Evolutionary conservation across 2,888 invertebrate genomes (phyloP), one percentile per base, ranked within the genome.

Genomic region (Stenichneumon culpator): DNA sequence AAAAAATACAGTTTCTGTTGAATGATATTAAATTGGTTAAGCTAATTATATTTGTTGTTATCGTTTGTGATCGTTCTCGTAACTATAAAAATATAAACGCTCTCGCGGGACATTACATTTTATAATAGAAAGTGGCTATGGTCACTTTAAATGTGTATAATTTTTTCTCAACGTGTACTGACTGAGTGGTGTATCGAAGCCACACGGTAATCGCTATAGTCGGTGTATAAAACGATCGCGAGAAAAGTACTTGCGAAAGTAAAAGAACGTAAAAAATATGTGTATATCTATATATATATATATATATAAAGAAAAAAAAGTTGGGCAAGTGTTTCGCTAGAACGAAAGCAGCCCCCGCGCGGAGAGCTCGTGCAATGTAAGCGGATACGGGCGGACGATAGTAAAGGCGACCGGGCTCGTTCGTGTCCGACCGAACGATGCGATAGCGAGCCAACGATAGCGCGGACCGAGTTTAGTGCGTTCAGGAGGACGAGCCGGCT

Each of bases 371-470:
- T 25, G 77, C 57, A 60, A 63, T 73, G 67, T 79, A 83, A 83
- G 83, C 75, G 83, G 83, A 84, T 84, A 84, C 80, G 83, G 83
- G 83, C 72, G 50, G 63, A 67, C 80, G 83, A 84, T 84, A 80
- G 83, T 57, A 67, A 72, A 75, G 52, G 57, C 54, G 72, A 54
- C 80, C 70, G 72, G 80, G 70, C 67, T 72, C 77, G 72, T 57
- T 74, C 68, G 57, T 79, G 74, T 69, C 69, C 74, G 69, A 83
- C 73, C 69, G 65, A 68, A 79, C 68, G 73, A 65, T 57, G 79
- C 70, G 83, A 83, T 83, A 79, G 65, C 77, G 83, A 67, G 39
- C 25, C 65, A 67, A 80, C 75, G 83, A 83, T 83, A 79, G 75
- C 68, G 65, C 75, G 28, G 44, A 28, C 79, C 28, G 47, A 75